A percentile compares a stretch with the other conserved stretches of the same genome.
phyloP scores from a whole-genome alignment of 1,140 invertebrate species.

The Idris sp. region DNA sequence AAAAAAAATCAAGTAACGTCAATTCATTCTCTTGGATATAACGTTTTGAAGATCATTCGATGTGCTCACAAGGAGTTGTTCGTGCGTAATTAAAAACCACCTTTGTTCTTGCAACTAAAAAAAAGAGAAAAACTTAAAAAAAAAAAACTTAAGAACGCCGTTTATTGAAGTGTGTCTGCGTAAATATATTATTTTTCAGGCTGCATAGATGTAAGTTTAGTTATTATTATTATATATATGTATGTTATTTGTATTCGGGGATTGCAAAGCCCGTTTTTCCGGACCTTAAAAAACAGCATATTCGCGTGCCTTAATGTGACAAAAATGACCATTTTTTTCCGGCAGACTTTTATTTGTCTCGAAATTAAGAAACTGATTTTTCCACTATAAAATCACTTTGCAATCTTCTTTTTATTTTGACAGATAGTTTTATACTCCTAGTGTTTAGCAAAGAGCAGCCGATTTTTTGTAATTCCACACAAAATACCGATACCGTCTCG shows the following conservation, averaged over 20 bases:
- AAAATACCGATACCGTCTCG: slow-evolving; percentile 47
- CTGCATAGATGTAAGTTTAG: slow-evolving; percentile 57
- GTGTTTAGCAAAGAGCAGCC: slow-evolving; percentile 39
- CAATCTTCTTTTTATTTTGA: slow-evolving; percentile 41
- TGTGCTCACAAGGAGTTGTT: slow-evolving; percentile 64
- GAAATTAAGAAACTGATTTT: too few relatives aligned
- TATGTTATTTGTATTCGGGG: slow-evolving; percentile 53
- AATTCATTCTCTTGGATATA: slow-evolving; percentile 65
- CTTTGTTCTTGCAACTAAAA: slow-evolving; percentile 39
- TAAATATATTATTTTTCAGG: slow-evolving; percentile 48
- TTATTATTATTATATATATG: slow-evolving; percentile 49
- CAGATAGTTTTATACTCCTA: slow-evolving; percentile 56
- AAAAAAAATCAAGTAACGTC: too few relatives aligned
- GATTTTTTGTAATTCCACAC: slow-evolving; percentile 40
- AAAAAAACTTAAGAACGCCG: slow-evolving; percentile 32
- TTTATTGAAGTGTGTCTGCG: slow-evolving; percentile 63
- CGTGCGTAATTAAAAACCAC: slow-evolving; percentile 56
- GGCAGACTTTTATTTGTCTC: too few relatives aligned
- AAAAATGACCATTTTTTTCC: slow-evolving; percentile 8
- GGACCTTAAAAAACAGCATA: slow-evolving; percentile 32
- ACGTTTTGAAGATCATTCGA: slow-evolving; percentile 61
- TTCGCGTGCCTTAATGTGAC: slow-evolving; percentile 52
- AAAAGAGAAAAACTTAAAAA: slow-evolving; percentile 4
- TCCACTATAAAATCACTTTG: too few relatives aligned
- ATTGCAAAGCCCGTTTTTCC: too few relatives aligned